phyloP scores from a whole-genome alignment of 2,113 vertebrate genomes.

The Xenopus tropicalis region UCB_Xtro_10.0 CM004446.2:98491001-98491500 shows the following conservation, averaged over 20 bases:
- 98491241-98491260: background rate
- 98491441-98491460: constrained; percentile 18
- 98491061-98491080: too few relatives aligned
- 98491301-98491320: constrained; percentile 17
- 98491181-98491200: background rate
- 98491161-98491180: background rate
- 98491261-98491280: constrained; percentile 18
- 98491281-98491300: background rate
- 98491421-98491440: constrained; percentile 6
- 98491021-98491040: too few relatives aligned
- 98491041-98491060: too few relatives aligned
- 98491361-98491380: constrained; percentile 9
- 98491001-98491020: too few relatives aligned
- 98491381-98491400: constrained; percentile 6
- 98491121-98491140: background rate
- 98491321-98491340: background rate
- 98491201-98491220: constrained; percentile 38
- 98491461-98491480: constrained; percentile 8
- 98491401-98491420: background rate
- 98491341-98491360: constrained; percentile 31
- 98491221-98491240: background rate
- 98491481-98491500: constrained; percentile 32
- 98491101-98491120: background rate
- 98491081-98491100: too few relatives aligned
- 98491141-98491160: background rate